Evolutionary conservation across 2,113 vertebrate genomes (phyloP), one percentile per base, ranked within the genome.

Genomic region (Spea multiplicata): DNA sequence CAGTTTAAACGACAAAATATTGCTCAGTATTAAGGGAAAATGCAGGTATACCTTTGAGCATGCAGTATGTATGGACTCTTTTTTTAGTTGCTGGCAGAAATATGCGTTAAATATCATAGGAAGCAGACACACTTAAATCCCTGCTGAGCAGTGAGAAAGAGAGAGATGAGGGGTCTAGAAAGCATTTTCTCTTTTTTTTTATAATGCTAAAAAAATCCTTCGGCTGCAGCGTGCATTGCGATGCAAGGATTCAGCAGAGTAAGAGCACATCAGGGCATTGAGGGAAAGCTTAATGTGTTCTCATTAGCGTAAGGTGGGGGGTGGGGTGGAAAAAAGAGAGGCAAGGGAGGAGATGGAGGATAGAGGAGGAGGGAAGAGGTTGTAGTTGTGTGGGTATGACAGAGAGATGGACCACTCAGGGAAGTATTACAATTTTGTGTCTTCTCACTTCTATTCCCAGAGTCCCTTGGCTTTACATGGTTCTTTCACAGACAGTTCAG

Each of bases 231-330:
- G 87, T 86, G 85, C 85, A 83, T 84, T 81, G 87, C 83, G 86
- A 86, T 70, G 87, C 85, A 70, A 80, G 85, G 87, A 86, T 86
- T 88, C 83, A 80, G 83, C 82, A 57, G 66, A 50, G 78, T 68
- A 82, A 82, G 81, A 85, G 85, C 86, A 81, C 86, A 82, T 73
- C 83, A 83, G 86, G 81, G 87, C 87, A 84, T 84, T 83, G 86
- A 87, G 85, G 85, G 73, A 86, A 85, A 85, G 86, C 86, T 88
- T 86, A 87, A 90, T 87, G 87, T 73, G 82, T 75, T 85, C 88
- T 90, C 88, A 86, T 90, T 89, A 89, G 85, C 82, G 88, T 68
- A 83, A 78, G 76, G 9, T 55, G 55, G 79, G 81, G 75, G 73
- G 16, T 14, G 69, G 75, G 80, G 44, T 55, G 76, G 46, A 70